Evolutionary conservation across 2,113 vertebrate species (phyloP), one percentile per base, ranked within the genome.

Genomic region (Lophotis ruficrista): DNA sequence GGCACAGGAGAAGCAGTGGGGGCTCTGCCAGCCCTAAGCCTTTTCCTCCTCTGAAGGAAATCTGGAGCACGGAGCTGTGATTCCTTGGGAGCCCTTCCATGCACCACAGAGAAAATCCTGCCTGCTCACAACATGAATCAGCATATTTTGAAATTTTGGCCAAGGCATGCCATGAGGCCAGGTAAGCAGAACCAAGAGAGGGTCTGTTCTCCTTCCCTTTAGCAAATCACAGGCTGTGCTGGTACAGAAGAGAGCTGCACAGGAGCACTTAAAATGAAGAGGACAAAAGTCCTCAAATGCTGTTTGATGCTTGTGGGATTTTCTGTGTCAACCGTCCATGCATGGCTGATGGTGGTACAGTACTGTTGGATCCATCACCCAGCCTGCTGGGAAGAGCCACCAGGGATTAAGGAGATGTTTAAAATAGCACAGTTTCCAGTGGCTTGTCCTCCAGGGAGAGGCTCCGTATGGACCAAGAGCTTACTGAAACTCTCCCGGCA

Each of bases 341-440:
- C 4, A 4, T 0, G 0, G 3, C 14, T 23, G 48, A n/a, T 3
- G 11, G 3, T 0, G 1, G 45, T 7, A 51, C 31, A 45, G 24
- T 43, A 43, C 6, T 43, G 41, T 43, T 15, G 16, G 14, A 60
- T 12, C 23, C 41, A 22, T 7, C 7, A 14, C 7, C 8, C 4
- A 6, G 10, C 12, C n/a, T n/a, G 27, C 53, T 11, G 15, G 43
- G 31, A 56, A 43, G 5, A 37, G 35, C 17, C n/a, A 33, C 10
- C 14, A 31, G 41, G 45, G 80, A 35, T 48, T 21, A 2, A 5
- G 19, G 45, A 65, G 6, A 43, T 15, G 12, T 56, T 65, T 20
- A 35, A 22, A 84, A 19, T 4, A 6, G 19, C 9, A 28, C 47
- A 2, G 5, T 15, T 37, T 37, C 47, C 43, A 51, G 37, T 1